Percentiles rank a stretch among this genome's conserved stretches.
Conservation (phyloP, 2,113 vertebrate species). For the cattle (Bos taurus) region ARS-UCD2.0 NC_037344.1:26788501-26789000, state of each 20-base stretch:
- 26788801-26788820: not conserved
- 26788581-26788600: not conserved
- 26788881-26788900: not conserved
- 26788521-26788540: not conserved
- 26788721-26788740: not conserved
- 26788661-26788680: not conserved
- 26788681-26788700: not conserved
- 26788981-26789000: fast-evolving
- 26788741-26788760: not conserved
- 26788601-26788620: not conserved
- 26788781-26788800: not conserved
- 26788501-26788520: not conserved
- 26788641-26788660: not conserved
- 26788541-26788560: not conserved
- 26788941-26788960: fast-evolving
- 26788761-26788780: not conserved
- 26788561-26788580: not conserved
- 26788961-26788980: not conserved
- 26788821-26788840: not conserved
- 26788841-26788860: not conserved
- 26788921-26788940: not conserved
- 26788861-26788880: not conserved
- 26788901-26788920: not conserved
- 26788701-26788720: not conserved
- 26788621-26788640: not conserved